Percentiles rank a stretch among this genome's conserved stretches.
phyloP scores from a whole-genome alignment of 2,888 invertebrate species.

The Dendrolimus pini region DNA sequence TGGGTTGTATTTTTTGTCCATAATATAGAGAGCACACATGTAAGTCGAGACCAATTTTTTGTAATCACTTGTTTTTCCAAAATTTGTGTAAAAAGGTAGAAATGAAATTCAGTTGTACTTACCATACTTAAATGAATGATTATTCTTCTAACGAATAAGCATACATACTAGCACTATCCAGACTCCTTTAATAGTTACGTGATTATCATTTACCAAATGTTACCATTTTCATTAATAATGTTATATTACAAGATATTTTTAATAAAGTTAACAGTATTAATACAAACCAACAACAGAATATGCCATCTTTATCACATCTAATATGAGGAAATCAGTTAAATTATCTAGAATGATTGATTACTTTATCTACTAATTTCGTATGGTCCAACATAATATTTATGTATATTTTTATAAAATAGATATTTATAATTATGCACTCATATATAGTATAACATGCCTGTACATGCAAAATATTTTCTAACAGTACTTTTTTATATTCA shows the following conservation, averaged over 20 bases:
- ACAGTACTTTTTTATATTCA: too few relatives aligned
- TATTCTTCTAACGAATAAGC: too few relatives aligned
- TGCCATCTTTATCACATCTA: neutral
- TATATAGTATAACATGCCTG: too few relatives aligned
- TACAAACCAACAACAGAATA: neutral
- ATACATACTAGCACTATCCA: too few relatives aligned
- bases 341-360: too few relatives aligned
- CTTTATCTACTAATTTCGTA: too few relatives aligned
- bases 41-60: conserved; percentile 31
- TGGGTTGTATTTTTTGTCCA: conserved; percentile 32
- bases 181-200: conserved; percentile 20
- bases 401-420: too few relatives aligned
- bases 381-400: too few relatives aligned
- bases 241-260: conserved; percentile 29
- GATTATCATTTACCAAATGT: conserved; percentile 41
- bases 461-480: too few relatives aligned
- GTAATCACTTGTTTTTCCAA: conserved; percentile 10
- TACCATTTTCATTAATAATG: conserved; percentile 44
- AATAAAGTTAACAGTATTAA: conserved; percentile 8
- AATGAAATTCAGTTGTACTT: too few relatives aligned
- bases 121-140: too few relatives aligned
- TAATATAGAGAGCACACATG: conserved; percentile 29
- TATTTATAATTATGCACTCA: too few relatives aligned
- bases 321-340: neutral
- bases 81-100: conserved; percentile 7